Percentiles rank a stretch among this genome's conserved stretches.
Evolutionary conservation across 37 sponge, comb jelly and placozoan genomes (phyloP).

Genomic region (Chondrosia reniformis): DNA sequence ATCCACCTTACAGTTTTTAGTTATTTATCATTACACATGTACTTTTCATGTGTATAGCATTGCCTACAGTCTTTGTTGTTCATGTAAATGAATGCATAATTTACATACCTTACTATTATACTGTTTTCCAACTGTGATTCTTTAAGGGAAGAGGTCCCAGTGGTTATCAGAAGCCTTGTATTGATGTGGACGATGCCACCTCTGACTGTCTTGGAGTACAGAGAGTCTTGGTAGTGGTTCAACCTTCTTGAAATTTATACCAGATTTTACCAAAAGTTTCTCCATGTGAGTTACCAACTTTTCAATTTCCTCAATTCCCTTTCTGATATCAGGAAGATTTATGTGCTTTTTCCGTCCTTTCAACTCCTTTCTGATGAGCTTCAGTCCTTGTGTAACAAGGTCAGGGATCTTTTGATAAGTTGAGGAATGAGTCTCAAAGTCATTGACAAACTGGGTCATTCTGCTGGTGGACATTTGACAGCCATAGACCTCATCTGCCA

Average conservation of each 20-base stretch:
- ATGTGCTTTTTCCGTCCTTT: neutral
- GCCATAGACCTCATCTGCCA: conserved; percentile 14
- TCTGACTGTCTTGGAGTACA: conserved; percentile 16
- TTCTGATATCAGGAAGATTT: neutral
- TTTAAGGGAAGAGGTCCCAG: conserved; percentile 58
- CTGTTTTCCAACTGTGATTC: too few species aligned
- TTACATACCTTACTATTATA: too few species aligned
- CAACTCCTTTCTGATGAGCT: neutral
- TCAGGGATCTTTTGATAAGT: neutral
- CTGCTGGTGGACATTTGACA: neutral
- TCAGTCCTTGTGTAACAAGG: neutral
- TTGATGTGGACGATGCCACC: conserved; percentile 43
- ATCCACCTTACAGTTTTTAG: too few species aligned
- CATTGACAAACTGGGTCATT: neutral
- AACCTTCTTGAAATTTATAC: conserved; percentile 23
- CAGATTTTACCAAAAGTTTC: conserved; percentile 21
- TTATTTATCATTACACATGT: too few species aligned
- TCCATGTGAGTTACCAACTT: neutral
- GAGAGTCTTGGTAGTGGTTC: conserved; percentile 23
- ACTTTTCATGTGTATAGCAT: too few species aligned
- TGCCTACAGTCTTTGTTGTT: too few species aligned
- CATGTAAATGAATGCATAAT: too few species aligned
- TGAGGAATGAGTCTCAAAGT: neutral
- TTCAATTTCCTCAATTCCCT: conserved; percentile 7
- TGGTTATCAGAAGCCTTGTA: conserved; percentile 32